phyloP scores from a whole-genome alignment of 1,140 invertebrate genomes.

The Drosophila melanogaster region Release_6_plus_ISO1_MT NT_037436.4:12593501-12594000 shows the following conservation, averaged over 20 bases:
- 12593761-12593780: constrained; percentile 3
- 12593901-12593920: too few relatives aligned
- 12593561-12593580: constrained; percentile 8
- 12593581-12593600: constrained; percentile 20
- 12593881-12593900: too few relatives aligned
- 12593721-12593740: constrained; percentile 62
- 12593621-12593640: constrained; percentile 65
- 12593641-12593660: constrained; percentile 43
- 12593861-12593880: constrained; percentile 35
- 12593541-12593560: constrained; percentile 58
- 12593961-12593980: too few relatives aligned
- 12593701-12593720: constrained; percentile 83
- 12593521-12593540: constrained; percentile 58
- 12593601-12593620: constrained; percentile 48
- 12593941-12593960: too few relatives aligned
- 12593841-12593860: constrained; percentile 25
- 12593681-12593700: constrained; percentile 78
- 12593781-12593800: constrained; percentile 71
- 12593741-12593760: constrained; percentile 15
- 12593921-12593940: too few relatives aligned
- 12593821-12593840: constrained; percentile 61
- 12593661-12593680: constrained; percentile 56
- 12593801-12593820: constrained; percentile 81
- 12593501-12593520: constrained; percentile 19
- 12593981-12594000: too few relatives aligned